Conservation (phyloP, 1,140 invertebrate genomes). For the Scaptomyza hsui region DNA sequence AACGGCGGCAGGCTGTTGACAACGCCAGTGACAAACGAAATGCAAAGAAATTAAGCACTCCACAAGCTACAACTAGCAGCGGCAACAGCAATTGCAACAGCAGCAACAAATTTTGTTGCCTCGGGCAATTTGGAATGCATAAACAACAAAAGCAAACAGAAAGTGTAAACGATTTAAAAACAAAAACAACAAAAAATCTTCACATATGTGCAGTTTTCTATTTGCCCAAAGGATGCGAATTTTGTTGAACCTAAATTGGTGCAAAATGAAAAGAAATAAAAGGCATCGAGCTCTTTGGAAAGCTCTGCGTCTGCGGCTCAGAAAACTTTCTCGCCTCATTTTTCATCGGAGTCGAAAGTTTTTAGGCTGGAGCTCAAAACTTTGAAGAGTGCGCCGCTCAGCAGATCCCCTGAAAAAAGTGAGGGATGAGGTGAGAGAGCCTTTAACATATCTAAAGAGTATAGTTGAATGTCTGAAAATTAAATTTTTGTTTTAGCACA, state of each 20-base stretch:
- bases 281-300: not conserved
- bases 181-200: conserved; percentile 23
- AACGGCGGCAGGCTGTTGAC: conserved; percentile 51
- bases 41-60: conserved; percentile 80
- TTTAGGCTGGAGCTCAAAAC: conserved; percentile 51
- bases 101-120: conserved; percentile 20
- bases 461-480: not conserved
- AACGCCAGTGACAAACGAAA: conserved; percentile 71
- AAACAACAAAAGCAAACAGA: conserved; percentile 41
- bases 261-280: too few species aligned
- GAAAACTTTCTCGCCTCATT: conserved; percentile 70
- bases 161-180: conserved; percentile 32
- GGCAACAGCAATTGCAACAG: conserved; percentile 2
- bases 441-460: not conserved
- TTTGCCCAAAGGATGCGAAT: not conserved
- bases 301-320: conserved; percentile 11
- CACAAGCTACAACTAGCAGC: conserved; percentile 65
- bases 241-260: conserved; percentile 3
- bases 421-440: not conserved
- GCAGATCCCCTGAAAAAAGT: not conserved
- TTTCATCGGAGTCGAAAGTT: conserved; percentile 57
- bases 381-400: conserved; percentile 32
- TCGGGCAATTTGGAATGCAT: conserved; percentile 41
- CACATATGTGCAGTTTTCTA: conserved; percentile 9
- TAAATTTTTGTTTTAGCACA: not conserved